Percentiles rank a stretch among this genome's conserved stretches.
Evolutionary conservation across 2,113 vertebrate species (phyloP).

Genomic region (Mugil cephalus): DNA sequence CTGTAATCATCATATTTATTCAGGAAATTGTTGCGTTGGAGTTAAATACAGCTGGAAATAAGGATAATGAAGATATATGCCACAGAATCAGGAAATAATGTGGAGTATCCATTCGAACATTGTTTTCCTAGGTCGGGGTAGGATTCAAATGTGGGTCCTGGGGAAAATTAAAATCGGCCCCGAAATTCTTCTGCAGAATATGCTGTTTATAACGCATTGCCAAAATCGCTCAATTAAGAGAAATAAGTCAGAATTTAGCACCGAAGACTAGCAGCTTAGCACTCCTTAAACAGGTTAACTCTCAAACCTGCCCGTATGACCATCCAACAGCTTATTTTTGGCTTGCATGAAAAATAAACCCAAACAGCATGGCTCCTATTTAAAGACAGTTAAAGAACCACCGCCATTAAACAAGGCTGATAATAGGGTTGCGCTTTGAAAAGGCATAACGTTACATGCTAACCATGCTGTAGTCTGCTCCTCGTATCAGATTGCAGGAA

Average conservation of each 20-base stretch:
- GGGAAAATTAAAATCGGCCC: slow-evolving; percentile 49
- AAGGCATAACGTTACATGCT: slow-evolving; percentile 36
- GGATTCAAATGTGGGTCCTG: slow-evolving; percentile 58
- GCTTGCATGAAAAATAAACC: slow-evolving; percentile 22
- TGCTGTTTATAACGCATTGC: slow-evolving; percentile 43
- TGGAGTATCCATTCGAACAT: slow-evolving; percentile 51
- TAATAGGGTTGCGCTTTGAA: slow-evolving; percentile 56
- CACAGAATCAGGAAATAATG: slow-evolving; percentile 57
- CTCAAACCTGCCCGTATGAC: slow-evolving; percentile 15
- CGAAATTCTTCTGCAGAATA: slow-evolving; percentile 45
- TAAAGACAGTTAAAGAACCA: slow-evolving; percentile 28
- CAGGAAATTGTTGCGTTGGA: slow-evolving; percentile 58
- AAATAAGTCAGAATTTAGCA: slow-evolving; percentile 28
- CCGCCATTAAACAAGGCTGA: slow-evolving; percentile 48
- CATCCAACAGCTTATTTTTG: slow-evolving; percentile 27
- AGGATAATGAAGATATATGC: slow-evolving; percentile 71
- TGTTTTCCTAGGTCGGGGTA: slow-evolving; percentile 56
- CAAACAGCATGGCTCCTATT: slow-evolving; percentile 32
- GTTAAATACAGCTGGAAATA: slow-evolving; percentile 56
- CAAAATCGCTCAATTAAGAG: slow-evolving; percentile 23
- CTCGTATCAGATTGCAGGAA: slow-evolving; percentile 45
- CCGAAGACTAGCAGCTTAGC: not conserved
- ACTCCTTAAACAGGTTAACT: slow-evolving; percentile 14
- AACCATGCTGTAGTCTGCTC: slow-evolving; percentile 48
- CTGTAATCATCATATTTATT: slow-evolving; percentile 71